Evolutionary conservation across 2,797 vertebrate genomes (phyloP).

Genomic region (Pteropus rufus): DNA sequence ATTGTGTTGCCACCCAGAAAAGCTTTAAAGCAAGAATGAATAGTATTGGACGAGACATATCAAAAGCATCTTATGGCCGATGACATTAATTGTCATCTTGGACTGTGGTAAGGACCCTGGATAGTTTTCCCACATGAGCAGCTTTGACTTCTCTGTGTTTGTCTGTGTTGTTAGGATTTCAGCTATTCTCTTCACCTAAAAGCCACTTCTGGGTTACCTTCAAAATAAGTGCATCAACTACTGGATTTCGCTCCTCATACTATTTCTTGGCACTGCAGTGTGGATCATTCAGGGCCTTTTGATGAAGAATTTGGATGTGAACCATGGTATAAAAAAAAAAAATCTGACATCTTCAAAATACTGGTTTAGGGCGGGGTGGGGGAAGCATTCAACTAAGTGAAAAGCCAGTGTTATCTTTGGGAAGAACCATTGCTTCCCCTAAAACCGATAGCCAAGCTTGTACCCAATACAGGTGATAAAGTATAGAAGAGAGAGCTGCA

Average conservation of each 20-base stretch:
- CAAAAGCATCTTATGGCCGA: background rate
- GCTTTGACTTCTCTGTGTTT: background rate
- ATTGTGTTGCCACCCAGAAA: background rate
- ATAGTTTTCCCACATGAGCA: background rate
- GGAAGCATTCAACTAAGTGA: background rate
- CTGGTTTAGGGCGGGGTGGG: background rate
- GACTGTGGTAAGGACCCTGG: background rate
- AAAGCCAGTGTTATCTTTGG: background rate
- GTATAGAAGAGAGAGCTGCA: background rate
- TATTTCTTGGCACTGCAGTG: background rate
- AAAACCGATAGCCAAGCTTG: background rate
- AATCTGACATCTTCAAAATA: background rate
- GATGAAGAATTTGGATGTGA: background rate
- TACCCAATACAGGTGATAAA: background rate
- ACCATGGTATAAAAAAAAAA: background rate
- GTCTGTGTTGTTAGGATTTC: background rate
- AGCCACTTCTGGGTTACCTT: background rate
- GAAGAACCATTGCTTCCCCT: background rate
- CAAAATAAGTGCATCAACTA: background rate
- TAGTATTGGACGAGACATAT: background rate
- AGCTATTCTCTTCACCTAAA: background rate
- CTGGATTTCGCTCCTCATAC: background rate
- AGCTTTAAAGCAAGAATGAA: background rate
- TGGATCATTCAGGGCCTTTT: background rate
- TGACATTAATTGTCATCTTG: background rate